Conservation (phyloP, 2,797 vertebrate species). For the Brachymystax lenok region DNA sequence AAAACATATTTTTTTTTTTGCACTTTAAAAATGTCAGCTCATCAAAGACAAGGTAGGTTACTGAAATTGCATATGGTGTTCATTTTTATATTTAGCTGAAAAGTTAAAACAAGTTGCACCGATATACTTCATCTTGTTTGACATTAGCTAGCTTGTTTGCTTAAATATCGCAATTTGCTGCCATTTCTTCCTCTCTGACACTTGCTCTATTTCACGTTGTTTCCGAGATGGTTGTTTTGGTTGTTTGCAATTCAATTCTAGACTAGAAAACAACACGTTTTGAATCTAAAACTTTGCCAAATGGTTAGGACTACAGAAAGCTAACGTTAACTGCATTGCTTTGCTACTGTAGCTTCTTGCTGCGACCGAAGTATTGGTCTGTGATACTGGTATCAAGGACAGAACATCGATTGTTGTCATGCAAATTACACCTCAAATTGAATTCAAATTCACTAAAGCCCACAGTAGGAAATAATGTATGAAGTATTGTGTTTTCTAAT, state of each 20-base stretch:
- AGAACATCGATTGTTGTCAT: conserved; percentile 20
- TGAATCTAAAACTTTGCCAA: background rate
- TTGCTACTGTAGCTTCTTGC: background rate
- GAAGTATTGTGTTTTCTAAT: conserved; percentile 5
- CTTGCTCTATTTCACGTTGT: background rate
- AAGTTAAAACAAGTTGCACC: background rate
- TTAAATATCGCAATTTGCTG: background rate
- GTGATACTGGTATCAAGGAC: conserved; percentile 15
- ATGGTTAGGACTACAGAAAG: background rate
- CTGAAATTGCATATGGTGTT: background rate
- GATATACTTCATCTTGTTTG: background rate
- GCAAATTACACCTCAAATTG: conserved; percentile 21
- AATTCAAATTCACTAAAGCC: conserved; percentile 27
- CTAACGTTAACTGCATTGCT: background rate
- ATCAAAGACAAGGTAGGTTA: background rate
- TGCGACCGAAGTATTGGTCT: background rate
- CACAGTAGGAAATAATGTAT: conserved; percentile 30
- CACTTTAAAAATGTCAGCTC: conserved; percentile 48
- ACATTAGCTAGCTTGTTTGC: background rate
- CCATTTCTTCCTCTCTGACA: background rate
- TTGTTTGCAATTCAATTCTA: no score
- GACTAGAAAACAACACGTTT: no score
- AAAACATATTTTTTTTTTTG: conserved; percentile 32
- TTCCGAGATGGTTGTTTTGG: background rate
- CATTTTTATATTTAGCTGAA: background rate